Evolutionary conservation across 1,140 invertebrate species (phyloP).

Genomic region (Calliopsis andreniformis): DNA sequence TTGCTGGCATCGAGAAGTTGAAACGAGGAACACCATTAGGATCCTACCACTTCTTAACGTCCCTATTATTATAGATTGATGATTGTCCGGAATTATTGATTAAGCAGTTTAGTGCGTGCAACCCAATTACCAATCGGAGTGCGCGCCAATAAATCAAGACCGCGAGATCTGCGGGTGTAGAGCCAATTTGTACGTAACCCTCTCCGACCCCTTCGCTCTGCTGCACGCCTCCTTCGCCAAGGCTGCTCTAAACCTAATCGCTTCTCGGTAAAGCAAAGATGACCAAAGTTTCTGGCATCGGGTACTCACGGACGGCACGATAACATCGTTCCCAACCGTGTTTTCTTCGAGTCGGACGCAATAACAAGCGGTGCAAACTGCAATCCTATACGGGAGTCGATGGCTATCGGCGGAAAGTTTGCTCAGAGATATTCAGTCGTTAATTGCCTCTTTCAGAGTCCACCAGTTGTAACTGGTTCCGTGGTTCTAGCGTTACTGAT

Average conservation of each 20-base stretch:
- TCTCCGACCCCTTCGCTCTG: background rate
- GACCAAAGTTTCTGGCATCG: constrained; percentile 62
- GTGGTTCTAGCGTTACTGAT: constrained; percentile 4
- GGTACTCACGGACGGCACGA: constrained; percentile 55
- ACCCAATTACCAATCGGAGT: constrained; percentile 54
- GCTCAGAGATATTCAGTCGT: constrained; percentile 37
- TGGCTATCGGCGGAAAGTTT: constrained; percentile 47
- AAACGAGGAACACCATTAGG: no score
- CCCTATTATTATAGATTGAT: constrained; percentile 57
- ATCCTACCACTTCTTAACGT: constrained; percentile 17
- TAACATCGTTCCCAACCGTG: constrained; percentile 40
- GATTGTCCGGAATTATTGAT: constrained; percentile 58
- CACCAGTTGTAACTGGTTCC: constrained; percentile 15
- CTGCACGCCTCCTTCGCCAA: background rate
- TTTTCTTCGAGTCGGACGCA: constrained; percentile 45
- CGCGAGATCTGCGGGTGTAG: constrained; percentile 36
- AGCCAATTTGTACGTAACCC: constrained; percentile 55
- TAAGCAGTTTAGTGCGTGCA: constrained; percentile 53
- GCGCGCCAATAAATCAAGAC: constrained; percentile 55
- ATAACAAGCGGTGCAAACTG: constrained; percentile 47
- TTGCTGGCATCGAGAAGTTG: no score
- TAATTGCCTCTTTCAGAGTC: constrained; percentile 45
- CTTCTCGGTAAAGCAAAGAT: constrained; percentile 54
- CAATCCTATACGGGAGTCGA: constrained; percentile 37
- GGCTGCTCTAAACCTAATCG: constrained; percentile 57